phyloP scores from a whole-genome alignment of 2,113 vertebrate genomes.

The Clarias macrocephalus region DNA sequence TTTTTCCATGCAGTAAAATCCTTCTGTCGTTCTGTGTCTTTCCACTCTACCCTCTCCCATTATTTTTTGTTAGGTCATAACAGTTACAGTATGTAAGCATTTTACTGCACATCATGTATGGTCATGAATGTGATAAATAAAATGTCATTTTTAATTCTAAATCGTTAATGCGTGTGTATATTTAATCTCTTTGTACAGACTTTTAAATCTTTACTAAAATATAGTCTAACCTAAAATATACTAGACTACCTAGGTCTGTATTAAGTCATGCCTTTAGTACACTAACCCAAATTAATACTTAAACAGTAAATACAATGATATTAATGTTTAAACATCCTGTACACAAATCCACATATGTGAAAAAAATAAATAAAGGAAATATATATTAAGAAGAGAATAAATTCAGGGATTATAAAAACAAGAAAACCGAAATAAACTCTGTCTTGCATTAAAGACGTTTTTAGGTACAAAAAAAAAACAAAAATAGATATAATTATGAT shows the following conservation, averaged over 20 bases:
- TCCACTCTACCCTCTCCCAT: no score
- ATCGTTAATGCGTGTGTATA: background rate
- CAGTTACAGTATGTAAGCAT: no score
- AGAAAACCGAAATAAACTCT: background rate
- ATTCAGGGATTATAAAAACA: no score
- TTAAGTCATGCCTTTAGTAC: background rate
- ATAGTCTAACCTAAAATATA: no score
- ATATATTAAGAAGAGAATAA: background rate
- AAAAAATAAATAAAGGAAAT: no score
- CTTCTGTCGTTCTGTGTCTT: no score
- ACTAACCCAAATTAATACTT: background rate
- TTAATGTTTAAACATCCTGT: background rate
- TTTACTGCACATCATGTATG: no score
- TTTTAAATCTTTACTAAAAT: background rate
- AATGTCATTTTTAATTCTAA: background rate
- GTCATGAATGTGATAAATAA: no score
- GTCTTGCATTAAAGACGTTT: background rate
- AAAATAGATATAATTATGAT: background rate
- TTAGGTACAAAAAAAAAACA: background rate
- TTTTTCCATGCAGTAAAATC: no score
- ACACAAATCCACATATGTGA: background rate
- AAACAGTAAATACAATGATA: background rate
- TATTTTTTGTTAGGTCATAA: no score
- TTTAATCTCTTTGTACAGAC: background rate
- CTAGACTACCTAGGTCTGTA: no score